phyloP scores from a whole-genome alignment of 2,888 invertebrate species.

The Fragum fragum region DNA sequence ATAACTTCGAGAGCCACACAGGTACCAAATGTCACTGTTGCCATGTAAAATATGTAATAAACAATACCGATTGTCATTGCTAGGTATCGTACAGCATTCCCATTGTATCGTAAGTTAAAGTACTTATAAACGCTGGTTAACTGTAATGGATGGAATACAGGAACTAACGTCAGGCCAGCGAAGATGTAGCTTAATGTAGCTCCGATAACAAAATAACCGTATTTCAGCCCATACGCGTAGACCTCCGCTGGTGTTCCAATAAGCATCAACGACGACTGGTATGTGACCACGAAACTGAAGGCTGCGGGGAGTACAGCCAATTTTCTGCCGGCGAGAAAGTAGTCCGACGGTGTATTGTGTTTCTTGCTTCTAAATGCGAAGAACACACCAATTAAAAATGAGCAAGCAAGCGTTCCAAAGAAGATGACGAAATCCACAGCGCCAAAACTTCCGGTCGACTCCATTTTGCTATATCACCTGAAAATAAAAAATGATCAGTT shows the following conservation, averaged over 20 bases:
- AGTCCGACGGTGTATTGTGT: slow-evolving; percentile 34
- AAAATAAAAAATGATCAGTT: neutral
- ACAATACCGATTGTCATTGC: slow-evolving; percentile 23
- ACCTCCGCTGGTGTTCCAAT: slow-evolving; percentile 46
- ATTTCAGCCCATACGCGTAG: slow-evolving; percentile 35
- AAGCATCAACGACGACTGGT: slow-evolving; percentile 36
- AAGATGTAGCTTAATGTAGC: slow-evolving; percentile 18
- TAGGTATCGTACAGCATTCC: slow-evolving; percentile 36
- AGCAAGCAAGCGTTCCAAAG: slow-evolving; percentile 22
- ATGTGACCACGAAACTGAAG: slow-evolving; percentile 43
- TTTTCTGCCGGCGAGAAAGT: slow-evolving; percentile 41
- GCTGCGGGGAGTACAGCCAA: slow-evolving; percentile 23
- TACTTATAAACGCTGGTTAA: slow-evolving; percentile 52
- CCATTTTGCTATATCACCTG: neutral
- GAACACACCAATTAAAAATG: slow-evolving; percentile 33
- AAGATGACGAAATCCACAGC: slow-evolving; percentile 36
- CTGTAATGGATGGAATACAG: slow-evolving; percentile 43
- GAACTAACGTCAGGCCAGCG: slow-evolving; percentile 33
- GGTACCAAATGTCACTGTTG: slow-evolving; percentile 37
- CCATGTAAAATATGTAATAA: slow-evolving; percentile 51
- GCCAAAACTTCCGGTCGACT: neutral
- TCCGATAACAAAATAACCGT: slow-evolving; percentile 26
- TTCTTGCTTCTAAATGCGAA: slow-evolving; percentile 32
- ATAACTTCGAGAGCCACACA: slow-evolving; percentile 48
- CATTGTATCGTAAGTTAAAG: slow-evolving; percentile 36